A percentile compares a stretch with the other conserved stretches of the same genome.
Conservation (phyloP, 2,888 invertebrate genomes). For the Diabrotica balteata region DNA sequence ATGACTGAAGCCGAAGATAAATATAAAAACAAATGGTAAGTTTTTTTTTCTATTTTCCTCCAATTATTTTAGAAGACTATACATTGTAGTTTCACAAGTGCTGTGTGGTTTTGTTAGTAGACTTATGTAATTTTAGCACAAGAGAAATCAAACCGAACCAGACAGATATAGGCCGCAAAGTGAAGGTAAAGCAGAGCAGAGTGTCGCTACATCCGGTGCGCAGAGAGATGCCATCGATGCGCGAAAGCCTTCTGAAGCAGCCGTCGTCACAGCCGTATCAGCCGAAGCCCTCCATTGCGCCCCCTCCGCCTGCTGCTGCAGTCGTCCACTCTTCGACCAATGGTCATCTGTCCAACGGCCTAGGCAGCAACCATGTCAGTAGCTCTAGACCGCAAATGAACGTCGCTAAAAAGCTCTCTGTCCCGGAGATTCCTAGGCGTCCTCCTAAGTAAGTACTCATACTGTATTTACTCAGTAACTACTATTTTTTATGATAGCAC, state of each 20-base stretch:
- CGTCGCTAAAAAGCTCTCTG: constrained; percentile 60
- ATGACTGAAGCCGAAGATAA: constrained; percentile 93
- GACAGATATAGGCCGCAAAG: constrained; percentile 86
- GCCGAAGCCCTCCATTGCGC: constrained; percentile 37
- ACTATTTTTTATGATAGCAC: not conserved
- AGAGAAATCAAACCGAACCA: constrained; percentile 93
- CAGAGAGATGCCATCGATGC: constrained; percentile 52
- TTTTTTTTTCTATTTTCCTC: not conserved
- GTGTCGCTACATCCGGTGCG: constrained; percentile 43
- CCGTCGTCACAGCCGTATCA: constrained; percentile 49
- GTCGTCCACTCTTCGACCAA: constrained; percentile 49
- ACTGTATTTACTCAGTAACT: not conserved
- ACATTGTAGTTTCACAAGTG: too few relatives aligned
- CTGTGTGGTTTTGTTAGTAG: not conserved
- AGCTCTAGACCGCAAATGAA: constrained; percentile 59
- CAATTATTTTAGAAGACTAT: too few relatives aligned
- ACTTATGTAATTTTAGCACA: constrained; percentile 67
- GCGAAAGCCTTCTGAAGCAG: constrained; percentile 51
- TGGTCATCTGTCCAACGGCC: constrained; percentile 51
- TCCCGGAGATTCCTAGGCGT: constrained; percentile 75
- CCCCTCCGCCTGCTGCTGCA: constrained; percentile 46
- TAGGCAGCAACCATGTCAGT: constrained; percentile 58
- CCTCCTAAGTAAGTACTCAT: constrained; percentile 68
- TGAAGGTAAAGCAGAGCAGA: constrained; percentile 72
- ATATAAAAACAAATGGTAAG: constrained; percentile 90